A percentile compares a stretch with the other conserved stretches of the same genome.
Conservation (phyloP, 35 echinoderm and acorn worm genomes). For the Apostichopus californicus region DNA sequence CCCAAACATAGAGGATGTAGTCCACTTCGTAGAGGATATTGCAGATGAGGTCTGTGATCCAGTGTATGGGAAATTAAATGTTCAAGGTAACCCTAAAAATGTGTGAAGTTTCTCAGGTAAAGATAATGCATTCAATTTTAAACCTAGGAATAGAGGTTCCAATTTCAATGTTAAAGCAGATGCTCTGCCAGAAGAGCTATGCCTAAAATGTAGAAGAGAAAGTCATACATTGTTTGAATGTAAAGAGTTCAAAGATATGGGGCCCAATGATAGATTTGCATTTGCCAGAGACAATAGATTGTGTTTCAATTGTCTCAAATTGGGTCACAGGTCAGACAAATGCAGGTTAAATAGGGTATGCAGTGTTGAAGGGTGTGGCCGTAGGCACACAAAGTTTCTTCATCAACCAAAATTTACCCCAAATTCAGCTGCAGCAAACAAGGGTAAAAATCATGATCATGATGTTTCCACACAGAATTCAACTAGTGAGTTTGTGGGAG, state of each 20-base stretch:
- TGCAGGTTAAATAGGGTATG: slow-evolving; percentile 37
- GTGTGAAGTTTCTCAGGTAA: not conserved
- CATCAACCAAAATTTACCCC: not conserved
- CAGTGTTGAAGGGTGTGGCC: slow-evolving; percentile 42
- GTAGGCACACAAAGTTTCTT: slow-evolving; percentile 59
- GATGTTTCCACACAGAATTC: not conserved
- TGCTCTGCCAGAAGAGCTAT: not conserved
- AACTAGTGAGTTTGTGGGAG: slow-evolving; percentile 23
- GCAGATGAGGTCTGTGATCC: not conserved
- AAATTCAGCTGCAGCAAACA: no score
- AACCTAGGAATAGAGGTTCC: slow-evolving; percentile 28
- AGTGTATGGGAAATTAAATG: slow-evolving; percentile 23
- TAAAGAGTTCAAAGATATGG: slow-evolving; percentile 31
- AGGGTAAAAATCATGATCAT: not conserved
- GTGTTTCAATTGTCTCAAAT: slow-evolving; percentile 61
- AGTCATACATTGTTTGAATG: slow-evolving; percentile 20
- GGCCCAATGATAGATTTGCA: not conserved
- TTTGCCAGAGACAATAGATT: slow-evolving; percentile 21
- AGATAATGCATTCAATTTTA: not conserved
- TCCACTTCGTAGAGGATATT: not conserved
- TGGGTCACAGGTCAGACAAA: slow-evolving; percentile 38
- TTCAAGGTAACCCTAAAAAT: not conserved
- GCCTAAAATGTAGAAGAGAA: slow-evolving; percentile 21
- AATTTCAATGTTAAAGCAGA: slow-evolving; percentile 35
- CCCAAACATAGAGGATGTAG: not conserved